These are phyloP conservation scores for Cynoglossus semilaevis DNA, from an alignment of 2,113 vertebrate species.

Conservation along the genomic window DNA sequence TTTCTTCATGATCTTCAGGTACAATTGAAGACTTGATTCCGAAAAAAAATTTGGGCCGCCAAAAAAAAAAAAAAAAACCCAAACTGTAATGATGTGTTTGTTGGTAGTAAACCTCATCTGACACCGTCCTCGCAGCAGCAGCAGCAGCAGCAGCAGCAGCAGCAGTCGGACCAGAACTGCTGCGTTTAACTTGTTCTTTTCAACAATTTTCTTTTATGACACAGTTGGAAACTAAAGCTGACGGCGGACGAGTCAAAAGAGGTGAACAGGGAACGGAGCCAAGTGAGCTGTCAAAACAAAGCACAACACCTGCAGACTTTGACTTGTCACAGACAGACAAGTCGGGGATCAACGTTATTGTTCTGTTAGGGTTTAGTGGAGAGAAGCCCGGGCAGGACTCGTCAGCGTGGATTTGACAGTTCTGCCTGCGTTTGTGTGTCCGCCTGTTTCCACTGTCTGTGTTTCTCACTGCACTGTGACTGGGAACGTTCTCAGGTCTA, in stretches of 20 bases:
- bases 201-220: not conserved
- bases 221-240: conserved; percentile 13
- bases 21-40: too few species aligned
- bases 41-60: too few species aligned
- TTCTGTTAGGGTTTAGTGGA: not conserved
- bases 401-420: too few species aligned
- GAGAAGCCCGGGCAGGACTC: conserved; percentile 15
- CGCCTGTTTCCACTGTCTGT: too few species aligned
- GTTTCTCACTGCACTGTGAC: too few species aligned
- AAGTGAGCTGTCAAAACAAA: conserved; percentile 34
- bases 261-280: conserved; percentile 8
- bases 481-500: too few species aligned
- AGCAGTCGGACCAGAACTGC: not conserved
- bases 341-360: conserved; percentile 30
- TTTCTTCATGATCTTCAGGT: too few species aligned
- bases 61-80: too few species aligned
- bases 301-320: conserved; percentile 8
- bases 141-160: too few species aligned
- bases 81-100: not conserved
- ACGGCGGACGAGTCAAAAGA: conserved; percentile 1
- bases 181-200: not conserved
- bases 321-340: conserved; percentile 15
- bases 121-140: not conserved
- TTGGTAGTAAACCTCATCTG: not conserved
- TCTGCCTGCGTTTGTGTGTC: too few species aligned